Percentiles rank a stretch among this genome's conserved stretches.
Conservation (phyloP, 2,797 vertebrate species). For the Coregonus suidteri region DNA sequence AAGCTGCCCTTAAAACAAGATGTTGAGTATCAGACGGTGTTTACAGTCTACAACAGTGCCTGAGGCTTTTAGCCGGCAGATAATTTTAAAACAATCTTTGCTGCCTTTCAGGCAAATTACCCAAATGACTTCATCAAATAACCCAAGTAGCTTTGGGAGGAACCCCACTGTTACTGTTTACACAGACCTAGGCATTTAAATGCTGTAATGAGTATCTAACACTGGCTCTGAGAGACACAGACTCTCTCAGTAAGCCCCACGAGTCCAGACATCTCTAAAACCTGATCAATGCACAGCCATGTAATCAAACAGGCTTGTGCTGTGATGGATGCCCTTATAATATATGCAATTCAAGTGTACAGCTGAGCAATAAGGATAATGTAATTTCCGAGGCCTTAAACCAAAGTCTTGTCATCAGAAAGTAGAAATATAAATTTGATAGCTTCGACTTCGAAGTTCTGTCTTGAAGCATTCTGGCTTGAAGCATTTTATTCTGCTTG, state of each 20-base stretch:
- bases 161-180: conserved; percentile 45
- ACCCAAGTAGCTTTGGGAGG: conserved; percentile 21
- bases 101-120: conserved; percentile 21
- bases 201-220: conserved; percentile 7
- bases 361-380: conserved; percentile 15
- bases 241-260: conserved; percentile 8
- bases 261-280: conserved; percentile 25
- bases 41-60: background rate
- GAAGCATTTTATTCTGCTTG: background rate
- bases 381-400: conserved; percentile 37
- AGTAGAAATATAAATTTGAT: too few relatives aligned
- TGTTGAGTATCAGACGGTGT: background rate
- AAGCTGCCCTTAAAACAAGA: too few relatives aligned
- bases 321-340: conserved; percentile 40
- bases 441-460: too few relatives aligned
- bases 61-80: conserved; percentile 29
- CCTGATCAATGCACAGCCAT: conserved; percentile 39
- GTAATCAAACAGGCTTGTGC: conserved; percentile 20
- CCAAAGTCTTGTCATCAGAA: conserved; percentile 9
- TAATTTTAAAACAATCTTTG: conserved; percentile 32
- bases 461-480: too few relatives aligned
- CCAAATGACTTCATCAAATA: background rate
- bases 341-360: conserved; percentile 54
- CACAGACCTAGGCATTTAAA: conserved; percentile 30
- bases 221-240: conserved; percentile 18